Evolutionary conservation across 2,113 vertebrate genomes (phyloP), one percentile per base, ranked within the genome.

Genomic region (Prinia subflava): DNA sequence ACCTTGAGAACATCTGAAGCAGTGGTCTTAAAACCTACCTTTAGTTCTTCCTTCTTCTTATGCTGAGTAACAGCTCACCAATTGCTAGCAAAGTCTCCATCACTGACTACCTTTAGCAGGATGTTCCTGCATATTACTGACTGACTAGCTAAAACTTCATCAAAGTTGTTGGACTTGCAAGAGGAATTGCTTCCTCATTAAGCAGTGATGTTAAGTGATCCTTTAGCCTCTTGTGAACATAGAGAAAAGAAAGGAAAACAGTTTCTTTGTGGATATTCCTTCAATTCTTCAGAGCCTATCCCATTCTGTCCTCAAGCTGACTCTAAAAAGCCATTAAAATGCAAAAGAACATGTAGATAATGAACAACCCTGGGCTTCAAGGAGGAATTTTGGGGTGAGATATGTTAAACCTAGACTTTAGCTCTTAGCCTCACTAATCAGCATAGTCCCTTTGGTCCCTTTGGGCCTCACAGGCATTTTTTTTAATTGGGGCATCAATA

Each of bases 241-340:
- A 88, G 56, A 89, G 59, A 47, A 91, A 73, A 47, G 47, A 87
- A 41, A 79, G 24, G 28, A 75, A 92, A 92, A 44, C 4, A 30
- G 5, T 50, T 83, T 87, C 57, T 90, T 85, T 57, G n/a, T 69
- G 15, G 70, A 35, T 90, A 49, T 25, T 80, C 47, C 67, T 96
- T 82, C 62, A 82, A 1, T 46, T 70, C 14, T 28, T 95, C 87
- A 55, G 46, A 84, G 15, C 7, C 64, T 82, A 9, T 78, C 87
- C 47, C 52, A 11, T 64, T 76, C 56, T 92, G 57, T 91, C 90
- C 78, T 93, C 57, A 64, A 84, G 49, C 49, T 73, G 65, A 88
- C 57, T 89, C 84, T 85, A 31, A 79, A 88, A 87, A 94, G 1
- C 37, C 85, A 90, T 85, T 90, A 85, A 93, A 83, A 94, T 80